Conservation (phyloP, 2,113 vertebrate genomes). For the Poicephalus gulielmi region DNA sequence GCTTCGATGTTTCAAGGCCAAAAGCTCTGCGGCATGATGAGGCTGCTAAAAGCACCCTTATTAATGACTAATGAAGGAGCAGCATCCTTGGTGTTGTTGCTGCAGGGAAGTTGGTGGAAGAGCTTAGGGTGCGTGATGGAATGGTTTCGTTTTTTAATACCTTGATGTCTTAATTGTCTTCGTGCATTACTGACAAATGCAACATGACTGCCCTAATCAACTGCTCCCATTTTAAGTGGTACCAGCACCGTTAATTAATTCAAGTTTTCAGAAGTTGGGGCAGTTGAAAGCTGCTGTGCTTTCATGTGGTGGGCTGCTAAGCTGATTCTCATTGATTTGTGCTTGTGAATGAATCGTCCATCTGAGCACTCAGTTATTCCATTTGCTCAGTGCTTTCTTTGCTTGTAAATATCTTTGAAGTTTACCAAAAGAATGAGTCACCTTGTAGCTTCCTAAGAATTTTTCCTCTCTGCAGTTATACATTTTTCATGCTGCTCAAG, state of each 20-base stretch:
- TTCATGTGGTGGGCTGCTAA: background rate
- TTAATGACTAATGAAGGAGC: constrained; percentile 21
- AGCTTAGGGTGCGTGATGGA: background rate
- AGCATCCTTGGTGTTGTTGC: background rate
- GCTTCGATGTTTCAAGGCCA: background rate
- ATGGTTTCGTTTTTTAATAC: background rate
- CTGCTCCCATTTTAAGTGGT: background rate
- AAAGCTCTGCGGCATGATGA: background rate
- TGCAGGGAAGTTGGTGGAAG: background rate
- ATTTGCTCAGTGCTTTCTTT: background rate
- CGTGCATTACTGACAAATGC: background rate
- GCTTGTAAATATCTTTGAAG: constrained; percentile 55
- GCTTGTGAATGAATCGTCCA: constrained; percentile 40
- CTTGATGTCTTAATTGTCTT: constrained; percentile 40
- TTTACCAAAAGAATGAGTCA: constrained; percentile 51
- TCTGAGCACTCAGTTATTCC: constrained; percentile 23
- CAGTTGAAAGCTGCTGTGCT: constrained; percentile 9
- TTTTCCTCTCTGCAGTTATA: background rate
- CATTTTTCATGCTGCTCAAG: constrained; percentile 43
- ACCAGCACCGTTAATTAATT: constrained; percentile 48
- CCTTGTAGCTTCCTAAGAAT: constrained; percentile 18
- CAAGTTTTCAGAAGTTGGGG: constrained; percentile 23
- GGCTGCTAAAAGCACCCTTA: background rate
- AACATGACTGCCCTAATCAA: background rate
- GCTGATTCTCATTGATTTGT: constrained; percentile 55